Base-by-base conservation (phyloP, 2,888 invertebrate genomes). In the Rhimphoctona megacephalus region DNA sequence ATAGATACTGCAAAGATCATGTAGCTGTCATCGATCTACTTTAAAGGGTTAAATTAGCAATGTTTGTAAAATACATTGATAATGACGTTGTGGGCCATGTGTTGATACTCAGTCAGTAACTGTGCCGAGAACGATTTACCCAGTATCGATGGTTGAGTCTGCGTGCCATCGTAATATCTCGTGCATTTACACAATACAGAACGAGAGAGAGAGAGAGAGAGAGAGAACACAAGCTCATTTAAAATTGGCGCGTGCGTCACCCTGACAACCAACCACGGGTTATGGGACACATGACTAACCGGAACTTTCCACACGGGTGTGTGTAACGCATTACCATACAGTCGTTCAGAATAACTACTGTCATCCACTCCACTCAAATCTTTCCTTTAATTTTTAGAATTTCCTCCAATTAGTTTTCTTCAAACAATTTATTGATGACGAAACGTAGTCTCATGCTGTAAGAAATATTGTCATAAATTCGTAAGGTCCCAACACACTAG, bases 161-260 rank as follows among this genome's bases (percentile, higher is more conserved):
- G 39, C 69, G 78, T 78, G 52, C 25, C 61, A 25, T 25, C 25
- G 61, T 61, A 30, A 57, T 30, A 19, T 33, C 52, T 49, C 66
- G 66, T 66, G 77, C 64, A 67, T 66, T 46, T 69, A 43, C 43
- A 79, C 52, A 22, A 61, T 57, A 67, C 30, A 36, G 36, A 66
- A 14, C 0, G n/a, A 49, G 49, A n/a, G 17, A 43, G 43, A 43
- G 9, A 54, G 54, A 57, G 25, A n/a, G 78, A 17, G 19, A 39
- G 17, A 46, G 22, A 54, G 61, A 70, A 52, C 33, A 43, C 36
- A 74, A 49, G 70, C 83, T 70, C 76, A 70, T 82, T 84, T 87
- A 87, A 89, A 91, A 89, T 90, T 90, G 91, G 89, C 88, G 88
- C 87, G 90, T 91, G 90, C 91, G 91, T 91, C 91, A 91, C 87